A percentile compares a stretch with the other conserved stretches of the same genome.
Conservation (phyloP, 64 coral and sea anemone species). For the Actinia equina region DNA sequence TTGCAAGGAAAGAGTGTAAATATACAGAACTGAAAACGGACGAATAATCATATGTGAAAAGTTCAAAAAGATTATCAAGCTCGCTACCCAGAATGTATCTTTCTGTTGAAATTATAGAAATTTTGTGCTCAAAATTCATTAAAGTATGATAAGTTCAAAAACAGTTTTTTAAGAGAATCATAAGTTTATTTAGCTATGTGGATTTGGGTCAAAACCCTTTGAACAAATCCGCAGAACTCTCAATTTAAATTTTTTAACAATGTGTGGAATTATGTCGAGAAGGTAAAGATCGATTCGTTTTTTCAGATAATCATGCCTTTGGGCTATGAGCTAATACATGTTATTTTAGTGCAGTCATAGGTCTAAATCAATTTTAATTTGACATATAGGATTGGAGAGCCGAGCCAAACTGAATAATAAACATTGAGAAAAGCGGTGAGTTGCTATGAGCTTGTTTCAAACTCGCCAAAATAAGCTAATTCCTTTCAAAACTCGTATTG, state of each 20-base stretch:
- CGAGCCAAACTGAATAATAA: neutral
- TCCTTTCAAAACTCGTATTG: slow-evolving; percentile 3
- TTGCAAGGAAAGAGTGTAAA: neutral
- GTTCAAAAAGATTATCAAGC: neutral
- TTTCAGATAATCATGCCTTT: neutral
- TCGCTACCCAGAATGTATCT: neutral
- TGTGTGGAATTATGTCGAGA: neutral
- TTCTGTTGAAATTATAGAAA: slow-evolving; percentile 2
- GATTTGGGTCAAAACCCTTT: neutral
- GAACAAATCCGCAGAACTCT: neutral
- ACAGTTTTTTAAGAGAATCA: neutral
- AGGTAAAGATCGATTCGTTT: neutral
- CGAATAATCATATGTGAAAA: neutral
- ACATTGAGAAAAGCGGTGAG: neutral
- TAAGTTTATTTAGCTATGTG: neutral
- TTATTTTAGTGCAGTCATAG: neutral
- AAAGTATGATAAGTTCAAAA: neutral
- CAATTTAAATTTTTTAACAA: neutral
- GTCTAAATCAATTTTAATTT: neutral
- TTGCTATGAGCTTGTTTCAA: neutral
- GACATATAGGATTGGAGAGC: neutral
- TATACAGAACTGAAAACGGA: neutral
- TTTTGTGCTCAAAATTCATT: neutral
- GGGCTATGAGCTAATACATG: neutral
- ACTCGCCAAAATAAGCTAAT: neutral